Evolutionary conservation across 2,888 invertebrate species (phyloP).

Genomic region (Hedya salicella): DNA sequence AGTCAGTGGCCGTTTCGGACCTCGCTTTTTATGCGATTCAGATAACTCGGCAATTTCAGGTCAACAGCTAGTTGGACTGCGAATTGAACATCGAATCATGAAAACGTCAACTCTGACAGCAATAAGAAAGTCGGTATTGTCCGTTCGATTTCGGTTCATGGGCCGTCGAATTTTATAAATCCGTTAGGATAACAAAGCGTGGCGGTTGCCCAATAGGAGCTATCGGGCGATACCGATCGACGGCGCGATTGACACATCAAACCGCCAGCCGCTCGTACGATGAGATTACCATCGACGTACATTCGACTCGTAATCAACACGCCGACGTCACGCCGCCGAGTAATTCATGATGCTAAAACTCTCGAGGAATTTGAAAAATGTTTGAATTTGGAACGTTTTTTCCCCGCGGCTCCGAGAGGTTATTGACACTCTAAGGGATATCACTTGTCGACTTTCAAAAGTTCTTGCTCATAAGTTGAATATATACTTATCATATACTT

Average conservation of each 20-base stretch:
- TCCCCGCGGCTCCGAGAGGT: slow-evolving; percentile 4
- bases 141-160: slow-evolving; percentile 60
- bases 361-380: slow-evolving; percentile 45
- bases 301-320: slow-evolving; percentile 76
- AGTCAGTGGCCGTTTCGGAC: slow-evolving; percentile 19
- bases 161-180: slow-evolving; percentile 72
- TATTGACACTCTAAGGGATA: slow-evolving; percentile 16
- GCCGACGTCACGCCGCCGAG: slow-evolving; percentile 68
- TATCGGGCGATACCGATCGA: slow-evolving; percentile 75
- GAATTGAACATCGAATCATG: slow-evolving; percentile 43
- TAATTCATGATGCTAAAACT: slow-evolving; percentile 68
- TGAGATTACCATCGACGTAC: slow-evolving; percentile 76
- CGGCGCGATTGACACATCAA: slow-evolving; percentile 82
- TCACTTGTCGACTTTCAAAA: background rate
- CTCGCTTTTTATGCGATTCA: slow-evolving; percentile 21
- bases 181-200: slow-evolving; percentile 81
- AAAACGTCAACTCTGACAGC: slow-evolving; percentile 53
- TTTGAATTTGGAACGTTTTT: slow-evolving; percentile 29
- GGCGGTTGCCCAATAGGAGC: slow-evolving; percentile 80
- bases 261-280: slow-evolving; percentile 66
- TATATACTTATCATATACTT: background rate
- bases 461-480: background rate
- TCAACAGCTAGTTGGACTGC: slow-evolving; percentile 31
- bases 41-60: slow-evolving; percentile 5
- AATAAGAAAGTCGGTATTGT: slow-evolving; percentile 62